A percentile compares a stretch with the other conserved stretches of the same genome.
These are phyloP conservation scores for Miltochrista miniata DNA, from an alignment of 2,888 invertebrate genomes.

Conservation along the genomic window DNA sequence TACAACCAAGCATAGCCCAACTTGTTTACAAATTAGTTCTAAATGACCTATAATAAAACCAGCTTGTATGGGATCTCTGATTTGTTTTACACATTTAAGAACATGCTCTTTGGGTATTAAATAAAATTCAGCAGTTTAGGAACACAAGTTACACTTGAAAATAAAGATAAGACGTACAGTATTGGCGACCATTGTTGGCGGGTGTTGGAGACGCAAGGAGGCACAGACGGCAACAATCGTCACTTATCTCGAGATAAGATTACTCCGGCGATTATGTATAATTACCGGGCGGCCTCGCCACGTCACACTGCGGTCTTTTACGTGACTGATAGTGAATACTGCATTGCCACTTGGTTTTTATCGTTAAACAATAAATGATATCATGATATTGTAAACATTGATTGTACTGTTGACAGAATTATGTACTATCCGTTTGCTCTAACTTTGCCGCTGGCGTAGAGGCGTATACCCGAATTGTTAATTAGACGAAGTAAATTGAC, in stretches of 20 bases:
- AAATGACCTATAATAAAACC: too few relatives aligned
- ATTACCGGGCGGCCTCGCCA: constrained; percentile 55
- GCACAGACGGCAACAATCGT: constrained; percentile 24
- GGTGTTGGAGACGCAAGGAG: constrained; percentile 46
- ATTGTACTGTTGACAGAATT: constrained; percentile 14
- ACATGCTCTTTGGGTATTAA: too few relatives aligned
- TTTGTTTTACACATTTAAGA: too few relatives aligned
- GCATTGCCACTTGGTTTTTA: constrained; percentile 64
- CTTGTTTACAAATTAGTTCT: too few relatives aligned
- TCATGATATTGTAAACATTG: constrained; percentile 25
- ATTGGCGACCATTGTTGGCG: constrained; percentile 67
- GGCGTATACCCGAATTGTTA: too few relatives aligned
- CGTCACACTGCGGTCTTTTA: constrained; percentile 77
- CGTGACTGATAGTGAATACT: constrained; percentile 62
- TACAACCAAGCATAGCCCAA: too few relatives aligned
- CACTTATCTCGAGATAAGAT: constrained; percentile 61
- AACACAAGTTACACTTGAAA: too few relatives aligned
- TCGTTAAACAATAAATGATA: constrained; percentile 39
- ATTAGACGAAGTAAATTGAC: too few relatives aligned
- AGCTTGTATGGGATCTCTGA: too few relatives aligned
- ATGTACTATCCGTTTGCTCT: too few relatives aligned
- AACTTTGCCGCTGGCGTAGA: too few relatives aligned
- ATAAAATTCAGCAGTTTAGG: too few relatives aligned
- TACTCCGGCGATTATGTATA: constrained; percentile 56
- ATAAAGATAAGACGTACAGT: constrained; percentile 49